These are phyloP conservation scores for Mus minutoides DNA, from an alignment of 2,797 vertebrate species.

Conservation along the genomic window DNA sequence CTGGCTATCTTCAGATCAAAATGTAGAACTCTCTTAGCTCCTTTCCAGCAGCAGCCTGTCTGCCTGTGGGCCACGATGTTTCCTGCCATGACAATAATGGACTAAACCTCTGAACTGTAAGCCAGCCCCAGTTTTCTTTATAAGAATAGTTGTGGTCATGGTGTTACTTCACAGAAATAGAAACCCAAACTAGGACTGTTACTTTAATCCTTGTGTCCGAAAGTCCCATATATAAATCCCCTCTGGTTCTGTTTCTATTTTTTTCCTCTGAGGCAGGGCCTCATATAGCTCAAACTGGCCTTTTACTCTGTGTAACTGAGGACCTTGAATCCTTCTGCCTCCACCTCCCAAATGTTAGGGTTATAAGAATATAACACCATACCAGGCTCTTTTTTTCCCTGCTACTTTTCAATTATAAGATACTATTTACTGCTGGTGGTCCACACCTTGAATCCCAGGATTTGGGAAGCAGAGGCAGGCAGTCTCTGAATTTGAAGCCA, in stretches of 20 bases:
- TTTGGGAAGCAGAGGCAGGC: neutral
- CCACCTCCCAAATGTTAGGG: neutral
- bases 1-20: neutral
- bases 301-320: neutral
- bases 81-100: neutral
- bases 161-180: neutral
- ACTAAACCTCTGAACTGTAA: neutral
- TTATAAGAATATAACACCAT: neutral
- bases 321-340: neutral
- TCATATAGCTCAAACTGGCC: neutral
- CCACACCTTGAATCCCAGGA: neutral
- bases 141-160: neutral
- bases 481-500: neutral
- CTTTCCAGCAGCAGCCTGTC: neutral
- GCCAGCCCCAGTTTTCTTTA: neutral
- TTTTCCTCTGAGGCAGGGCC: neutral
- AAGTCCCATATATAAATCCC: neutral
- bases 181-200: neutral
- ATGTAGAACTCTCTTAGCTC: neutral
- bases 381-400: neutral
- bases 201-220: constrained; percentile 3
- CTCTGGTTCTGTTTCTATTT: neutral
- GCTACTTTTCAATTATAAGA: neutral
- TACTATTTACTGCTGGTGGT: neutral
- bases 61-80: neutral